A percentile compares a stretch with the other conserved stretches of the same genome.
Conservation (phyloP, 2,113 vertebrate species). For the Probosciger aterrimus region DNA sequence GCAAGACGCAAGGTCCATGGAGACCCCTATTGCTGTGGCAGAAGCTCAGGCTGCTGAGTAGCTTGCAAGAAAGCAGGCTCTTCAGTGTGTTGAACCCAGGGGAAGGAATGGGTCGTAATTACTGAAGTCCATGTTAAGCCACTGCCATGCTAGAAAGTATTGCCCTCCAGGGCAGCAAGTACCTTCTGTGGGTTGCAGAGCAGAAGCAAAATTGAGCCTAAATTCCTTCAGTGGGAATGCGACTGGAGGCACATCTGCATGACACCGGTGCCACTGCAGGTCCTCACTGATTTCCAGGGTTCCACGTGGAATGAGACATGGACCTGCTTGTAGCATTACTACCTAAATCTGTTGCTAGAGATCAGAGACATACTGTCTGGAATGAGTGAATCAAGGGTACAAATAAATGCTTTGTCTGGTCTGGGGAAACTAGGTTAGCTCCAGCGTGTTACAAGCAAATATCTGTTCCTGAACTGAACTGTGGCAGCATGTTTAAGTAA, state of each 20-base stretch:
- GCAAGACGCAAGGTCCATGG: neutral
- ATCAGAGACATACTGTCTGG: neutral
- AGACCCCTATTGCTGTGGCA: neutral
- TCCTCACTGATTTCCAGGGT: neutral
- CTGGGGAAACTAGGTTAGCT: neutral
- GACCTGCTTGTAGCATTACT: neutral
- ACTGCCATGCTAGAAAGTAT: neutral
- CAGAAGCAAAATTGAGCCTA: neutral
- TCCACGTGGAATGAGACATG: neutral
- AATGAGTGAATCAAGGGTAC: neutral
- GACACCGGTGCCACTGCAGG: neutral
- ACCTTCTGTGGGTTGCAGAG: neutral
- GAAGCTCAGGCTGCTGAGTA: neutral
- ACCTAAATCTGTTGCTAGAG: neutral
- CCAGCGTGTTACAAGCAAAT: neutral
- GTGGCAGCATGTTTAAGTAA: neutral
- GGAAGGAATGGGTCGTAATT: neutral
- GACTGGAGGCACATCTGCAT: neutral
- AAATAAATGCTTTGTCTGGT: neutral
- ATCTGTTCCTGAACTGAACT: neutral
- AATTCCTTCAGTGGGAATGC: neutral
- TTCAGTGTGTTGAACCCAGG: neutral
- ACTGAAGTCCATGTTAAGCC: neutral
- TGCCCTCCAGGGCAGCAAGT: neutral
- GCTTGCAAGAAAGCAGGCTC: neutral